Evolutionary conservation across 64 coral and sea anemone genomes (phyloP), one percentile per base, ranked within the genome.

Genomic region (Dendronephthya gigantea): DNA sequence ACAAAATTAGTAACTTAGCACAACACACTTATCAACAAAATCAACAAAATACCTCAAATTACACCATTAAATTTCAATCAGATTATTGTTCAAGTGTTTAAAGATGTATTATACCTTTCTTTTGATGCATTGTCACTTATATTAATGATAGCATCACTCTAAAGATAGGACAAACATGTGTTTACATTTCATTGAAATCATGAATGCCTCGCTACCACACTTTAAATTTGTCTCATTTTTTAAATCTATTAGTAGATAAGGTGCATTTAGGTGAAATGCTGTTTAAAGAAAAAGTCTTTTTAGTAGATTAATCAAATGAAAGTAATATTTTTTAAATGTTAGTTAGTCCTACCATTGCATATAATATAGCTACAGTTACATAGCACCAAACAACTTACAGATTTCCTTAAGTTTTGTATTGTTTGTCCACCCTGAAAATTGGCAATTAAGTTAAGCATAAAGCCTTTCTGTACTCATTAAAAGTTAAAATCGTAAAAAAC

Each of bases 141-240:
- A 29, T 79, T 79, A 34, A 79, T 79, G 72, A 79, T 79, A 29
- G 72, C 72, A 79, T 79, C 72, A 79, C 72, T 79, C 72, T 79
- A 79, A 79, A 39, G 3, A 33, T 79, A n/a, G n/a, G 13, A 34
- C 16, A 35, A 79, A 8, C 36, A 35, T 9, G 29, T 79, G 25
- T 4, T 79, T 10, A 79, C 4, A 45, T 45, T 45, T 45, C 11
- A 45, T 45, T 45, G 41, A 45, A 45, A 45, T n/a, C n/a, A n/a
- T n/a, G n/a, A n/a, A n/a, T n/a, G n/a, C n/a, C n/a, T n/a, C n/a
- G n/a, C n/a, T n/a, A n/a, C n/a, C n/a, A n/a, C n/a, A n/a, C n/a
- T n/a, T n/a, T n/a, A n/a, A n/a, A n/a, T n/a, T n/a, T n/a, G n/a
- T n/a, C n/a, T n/a, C n/a, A n/a, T n/a, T n/a, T n/a, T n/a, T n/a